Percentiles rank a stretch among this genome's conserved stretches.
phyloP scores from a whole-genome alignment of 2,888 invertebrate genomes.

The Lucinisca nassula region DNA sequence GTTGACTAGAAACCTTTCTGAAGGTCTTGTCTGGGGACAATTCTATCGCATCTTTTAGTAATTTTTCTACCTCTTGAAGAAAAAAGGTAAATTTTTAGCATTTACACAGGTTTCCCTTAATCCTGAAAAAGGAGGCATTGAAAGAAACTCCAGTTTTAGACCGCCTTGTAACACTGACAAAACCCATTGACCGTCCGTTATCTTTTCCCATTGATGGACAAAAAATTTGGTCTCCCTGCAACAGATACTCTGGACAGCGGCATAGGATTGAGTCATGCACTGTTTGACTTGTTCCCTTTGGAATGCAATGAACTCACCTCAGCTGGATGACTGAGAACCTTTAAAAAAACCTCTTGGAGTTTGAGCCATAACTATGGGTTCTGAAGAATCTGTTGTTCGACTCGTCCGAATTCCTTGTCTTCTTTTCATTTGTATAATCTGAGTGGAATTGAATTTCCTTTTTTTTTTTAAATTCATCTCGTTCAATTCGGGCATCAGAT shows the following conservation, averaged over 20 bases:
- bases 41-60: conserved; percentile 56
- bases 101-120: conserved; percentile 28
- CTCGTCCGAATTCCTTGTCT: too few species aligned
- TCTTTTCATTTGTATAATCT: too few species aligned
- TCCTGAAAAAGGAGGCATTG: conserved; percentile 31
- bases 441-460: too few species aligned
- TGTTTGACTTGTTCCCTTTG: not conserved
- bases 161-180: conserved; percentile 32
- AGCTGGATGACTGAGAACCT: not conserved
- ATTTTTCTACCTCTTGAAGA: conserved; percentile 26
- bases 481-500: too few species aligned
- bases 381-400: too few species aligned
- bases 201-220: not conserved
- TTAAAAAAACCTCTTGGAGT: too few species aligned
- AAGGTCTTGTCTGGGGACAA: conserved; percentile 15
- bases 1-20: conserved; percentile 61
- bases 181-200: conserved; percentile 42
- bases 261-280: not conserved
- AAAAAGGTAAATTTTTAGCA: conserved; percentile 15
- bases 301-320: not conserved
- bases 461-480: too few species aligned
- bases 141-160: conserved; percentile 40
- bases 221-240: not conserved
- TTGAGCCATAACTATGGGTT: too few species aligned
- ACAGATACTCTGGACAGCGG: not conserved